Evolutionary conservation across 2,888 invertebrate genomes (phyloP).

Genomic region (Abrostola triplasia): DNA sequence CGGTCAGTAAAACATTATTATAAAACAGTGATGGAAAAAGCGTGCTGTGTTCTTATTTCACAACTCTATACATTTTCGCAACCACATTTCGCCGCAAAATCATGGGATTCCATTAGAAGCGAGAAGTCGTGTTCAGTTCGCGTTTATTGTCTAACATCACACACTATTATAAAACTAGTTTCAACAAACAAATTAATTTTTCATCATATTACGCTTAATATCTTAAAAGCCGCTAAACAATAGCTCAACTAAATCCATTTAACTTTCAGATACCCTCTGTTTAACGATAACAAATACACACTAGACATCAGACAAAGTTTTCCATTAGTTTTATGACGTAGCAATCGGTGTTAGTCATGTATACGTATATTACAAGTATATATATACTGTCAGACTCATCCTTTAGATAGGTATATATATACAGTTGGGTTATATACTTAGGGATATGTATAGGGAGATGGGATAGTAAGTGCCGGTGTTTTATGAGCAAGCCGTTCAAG

Average conservation of each 20-base stretch:
- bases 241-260: conserved; percentile 11
- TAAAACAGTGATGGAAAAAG: no score
- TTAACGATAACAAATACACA: background rate
- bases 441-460: background rate
- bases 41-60: no score
- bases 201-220: conserved; percentile 19
- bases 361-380: background rate
- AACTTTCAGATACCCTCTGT: conserved; percentile 15
- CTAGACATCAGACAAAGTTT: background rate
- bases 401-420: background rate
- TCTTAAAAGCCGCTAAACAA: conserved; percentile 30
- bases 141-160: no score
- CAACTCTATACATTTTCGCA: no score
- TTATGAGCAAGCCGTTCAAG: conserved; percentile 30
- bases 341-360: background rate
- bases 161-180: no score
- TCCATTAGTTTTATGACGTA: conserved; percentile 18
- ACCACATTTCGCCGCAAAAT: no score
- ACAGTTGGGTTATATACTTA: background rate
- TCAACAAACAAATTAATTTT: conserved; percentile 32
- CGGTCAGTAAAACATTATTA: no score
- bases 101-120: no score
- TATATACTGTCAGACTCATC: no score
- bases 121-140: no score
- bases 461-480: conserved; percentile 17